Base-by-base conservation (phyloP, 2,888 invertebrate species). In the Caenorhabditis sp. region DNA sequence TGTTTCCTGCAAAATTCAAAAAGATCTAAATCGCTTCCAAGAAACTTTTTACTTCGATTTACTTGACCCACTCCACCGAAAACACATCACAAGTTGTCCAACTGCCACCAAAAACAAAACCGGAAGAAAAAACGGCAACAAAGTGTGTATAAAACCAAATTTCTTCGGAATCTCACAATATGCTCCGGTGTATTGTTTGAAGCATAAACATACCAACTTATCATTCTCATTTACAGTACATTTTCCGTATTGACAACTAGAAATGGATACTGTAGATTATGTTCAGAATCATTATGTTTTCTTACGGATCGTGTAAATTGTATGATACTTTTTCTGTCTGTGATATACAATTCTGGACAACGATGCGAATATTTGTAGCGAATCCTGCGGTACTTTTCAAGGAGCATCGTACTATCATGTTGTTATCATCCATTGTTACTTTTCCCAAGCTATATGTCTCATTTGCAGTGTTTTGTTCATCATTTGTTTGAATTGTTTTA, bases 181-280 rank as follows among this genome's bases (percentile, higher is more conserved):
- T 5, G 20, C 20, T 21, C 70, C 70, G 26, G 59, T 63, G 38
- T 71, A 71, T 23, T 71, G 70, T 12, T 26, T 27, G 63, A 71
- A 71, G n/a, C 70, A 71, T 3, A 59, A n/a, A 38, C 70, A 71
- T 23, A 50, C 54, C 4, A 71, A 36, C 7, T 10, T 23, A 14
- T 56, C 21, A 4, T 38, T 8, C n/a, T n/a, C n/a, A 1, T 27
- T 50, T 38, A 56, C 36, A 5, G n/a, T 36, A 38, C 70, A 71
- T 21, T 63, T 59, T 25, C 70, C 70, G 52, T 25, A 71, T 1
- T 58, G 59, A 63, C 70, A 58, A n/a, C 54, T 54, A 20, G n/a
- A 54, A 5, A 26, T 43, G 12, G 43, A 10, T 43, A 17, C 17
- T 43, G 43, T 43, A 17, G 14, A 43, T 8, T 36, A 36, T 8